Evolutionary conservation across 37 sponge, comb jelly and placozoan genomes (phyloP).

Genomic region (Geodia barretti): DNA sequence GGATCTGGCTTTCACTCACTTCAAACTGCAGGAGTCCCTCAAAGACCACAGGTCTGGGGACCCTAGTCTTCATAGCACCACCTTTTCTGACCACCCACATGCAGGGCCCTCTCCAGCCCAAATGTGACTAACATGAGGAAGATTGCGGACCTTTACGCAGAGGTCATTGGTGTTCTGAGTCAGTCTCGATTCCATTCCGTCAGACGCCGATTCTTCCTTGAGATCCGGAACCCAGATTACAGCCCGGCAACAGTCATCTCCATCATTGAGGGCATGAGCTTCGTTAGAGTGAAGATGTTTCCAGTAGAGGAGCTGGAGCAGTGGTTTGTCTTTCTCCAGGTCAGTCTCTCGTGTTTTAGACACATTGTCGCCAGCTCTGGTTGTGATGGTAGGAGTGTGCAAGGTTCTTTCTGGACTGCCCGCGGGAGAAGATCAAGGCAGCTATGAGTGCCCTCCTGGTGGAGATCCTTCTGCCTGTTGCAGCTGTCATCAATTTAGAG

Average conservation of each 20-base stretch:
- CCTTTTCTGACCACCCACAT: neutral
- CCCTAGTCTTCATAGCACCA: neutral
- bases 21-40: conserved; percentile 82
- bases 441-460: conserved; percentile 85
- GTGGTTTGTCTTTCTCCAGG: conserved; percentile 95
- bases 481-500: conserved; percentile 82
- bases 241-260: conserved; percentile 54
- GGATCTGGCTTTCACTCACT: conserved; percentile 89
- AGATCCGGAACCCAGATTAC: conserved; percentile 74
- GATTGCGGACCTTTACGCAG: conserved; percentile 95
- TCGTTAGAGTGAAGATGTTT: conserved; percentile 93
- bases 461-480: conserved; percentile 92
- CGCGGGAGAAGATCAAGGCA: conserved; percentile 62
- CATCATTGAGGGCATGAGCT: conserved; percentile 94
- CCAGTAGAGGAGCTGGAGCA: conserved; percentile 96
- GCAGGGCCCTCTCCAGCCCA: conserved; percentile 59
- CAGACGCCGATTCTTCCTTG: conserved; percentile 72
- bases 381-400: conserved; percentile 74
- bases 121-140: conserved; percentile 87
- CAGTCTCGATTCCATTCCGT: conserved; percentile 91
- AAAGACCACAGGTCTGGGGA: conserved; percentile 44
- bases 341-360: conserved; percentile 8
- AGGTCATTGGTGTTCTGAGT: conserved; percentile 95
- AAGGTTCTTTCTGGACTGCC: conserved; percentile 68
- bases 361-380: neutral